phyloP scores from a whole-genome alignment of 2,888 invertebrate genomes.

The Brachyopa scutellaris region DNA sequence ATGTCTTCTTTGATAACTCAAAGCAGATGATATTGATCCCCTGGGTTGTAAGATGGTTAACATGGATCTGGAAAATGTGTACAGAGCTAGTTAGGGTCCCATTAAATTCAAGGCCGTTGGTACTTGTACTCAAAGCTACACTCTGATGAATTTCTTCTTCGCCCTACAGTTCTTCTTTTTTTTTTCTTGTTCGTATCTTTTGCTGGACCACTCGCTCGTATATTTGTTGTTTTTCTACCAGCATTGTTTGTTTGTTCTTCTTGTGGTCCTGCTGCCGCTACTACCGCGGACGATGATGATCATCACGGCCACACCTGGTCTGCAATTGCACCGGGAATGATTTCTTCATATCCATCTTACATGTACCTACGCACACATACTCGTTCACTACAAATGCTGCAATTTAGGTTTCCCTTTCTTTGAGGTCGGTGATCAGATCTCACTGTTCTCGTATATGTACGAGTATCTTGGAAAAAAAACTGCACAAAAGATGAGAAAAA shows the following conservation, averaged over 20 bases:
- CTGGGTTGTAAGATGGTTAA: neutral
- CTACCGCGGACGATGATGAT: slow-evolving; percentile 27
- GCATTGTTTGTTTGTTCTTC: slow-evolving; percentile 44
- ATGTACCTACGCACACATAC: slow-evolving; percentile 4
- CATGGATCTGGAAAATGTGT: slow-evolving; percentile 10
- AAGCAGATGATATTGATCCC: slow-evolving; percentile 59
- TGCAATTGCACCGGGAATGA: slow-evolving; percentile 41
- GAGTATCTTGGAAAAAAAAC: slow-evolving; percentile 21
- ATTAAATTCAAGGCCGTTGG: slow-evolving; percentile 64
- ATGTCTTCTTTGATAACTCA: slow-evolving; percentile 8
- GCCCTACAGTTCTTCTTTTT: neutral
- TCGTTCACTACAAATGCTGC: slow-evolving; percentile 40
- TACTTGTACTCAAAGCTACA: slow-evolving; percentile 12
- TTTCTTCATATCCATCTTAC: slow-evolving; percentile 22
- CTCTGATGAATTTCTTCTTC: slow-evolving; percentile 6
- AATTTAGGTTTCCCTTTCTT: slow-evolving; percentile 70
- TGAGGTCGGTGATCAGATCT: slow-evolving; percentile 59
- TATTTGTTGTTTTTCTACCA: slow-evolving; percentile 26
- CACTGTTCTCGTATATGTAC: slow-evolving; percentile 24
- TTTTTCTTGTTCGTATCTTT: slow-evolving; percentile 6
- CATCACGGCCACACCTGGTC: slow-evolving; percentile 62
- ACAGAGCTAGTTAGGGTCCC: slow-evolving; percentile 31
- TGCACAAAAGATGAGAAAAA: slow-evolving; percentile 62
- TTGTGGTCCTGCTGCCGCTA: slow-evolving; percentile 14
- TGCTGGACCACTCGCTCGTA: slow-evolving; percentile 35